These are phyloP conservation scores for Amphipoea lucens DNA, from an alignment of 2,888 invertebrate genomes.

Conservation along the genomic window DNA sequence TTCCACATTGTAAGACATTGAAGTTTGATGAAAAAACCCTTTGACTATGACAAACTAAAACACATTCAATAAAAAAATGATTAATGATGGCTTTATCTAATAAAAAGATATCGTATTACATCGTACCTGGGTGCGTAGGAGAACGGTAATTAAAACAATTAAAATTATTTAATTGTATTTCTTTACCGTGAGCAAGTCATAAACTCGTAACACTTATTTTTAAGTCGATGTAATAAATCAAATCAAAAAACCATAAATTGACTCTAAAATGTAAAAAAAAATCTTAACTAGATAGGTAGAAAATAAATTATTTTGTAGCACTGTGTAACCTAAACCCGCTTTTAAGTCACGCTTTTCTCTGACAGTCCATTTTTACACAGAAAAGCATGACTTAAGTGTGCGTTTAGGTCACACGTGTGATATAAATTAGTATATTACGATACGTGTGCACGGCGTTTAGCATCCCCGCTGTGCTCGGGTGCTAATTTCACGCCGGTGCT, in stretches of 20 bases:
- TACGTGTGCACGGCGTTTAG: too few relatives aligned
- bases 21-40: conserved; percentile 10
- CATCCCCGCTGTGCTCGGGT: too few relatives aligned
- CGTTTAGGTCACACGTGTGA: too few relatives aligned
- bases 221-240: background rate
- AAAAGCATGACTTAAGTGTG: too few relatives aligned
- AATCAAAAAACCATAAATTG: conserved; percentile 13
- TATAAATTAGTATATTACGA: too few relatives aligned
- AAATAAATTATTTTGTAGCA: background rate
- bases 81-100: conserved; percentile 35
- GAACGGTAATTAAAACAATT: conserved; percentile 34
- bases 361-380: too few relatives aligned
- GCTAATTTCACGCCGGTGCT: too few relatives aligned
- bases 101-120: conserved; percentile 25
- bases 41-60: conserved; percentile 11
- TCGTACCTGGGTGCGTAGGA: background rate
- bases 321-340: too few relatives aligned
- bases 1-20: conserved; percentile 26
- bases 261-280: background rate
- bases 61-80: conserved; percentile 21
- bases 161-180: conserved; percentile 5
- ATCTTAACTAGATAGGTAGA: too few relatives aligned
- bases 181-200: background rate
- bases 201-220: background rate
- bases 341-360: too few relatives aligned